Base-by-base conservation (phyloP, 2,888 invertebrate genomes). In the Tholera decimalis region DNA sequence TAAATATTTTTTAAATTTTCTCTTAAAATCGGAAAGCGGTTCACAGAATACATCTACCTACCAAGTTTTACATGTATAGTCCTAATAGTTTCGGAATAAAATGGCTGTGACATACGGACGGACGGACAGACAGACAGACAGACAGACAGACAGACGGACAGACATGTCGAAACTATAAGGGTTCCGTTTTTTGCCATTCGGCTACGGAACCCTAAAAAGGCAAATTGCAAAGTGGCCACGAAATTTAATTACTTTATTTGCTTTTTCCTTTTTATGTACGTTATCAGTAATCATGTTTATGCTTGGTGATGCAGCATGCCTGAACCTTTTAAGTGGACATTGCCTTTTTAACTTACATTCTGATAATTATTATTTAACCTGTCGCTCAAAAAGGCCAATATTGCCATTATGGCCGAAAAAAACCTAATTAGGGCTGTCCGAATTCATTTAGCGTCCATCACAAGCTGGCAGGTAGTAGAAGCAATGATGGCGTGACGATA, bases 221-320 rank as follows among this genome's bases (percentile, higher is more conserved):
- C 4, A 41, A 28, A 53, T 51, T 41, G 26, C 67, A 8, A 18
- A 56, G 46, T 54, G 11, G 22, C 0, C 24, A 41, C 7, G 13
- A 54, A 61, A 72, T 67, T 56, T 5, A 67, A 72, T 66, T 51
- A 59, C 56, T n/a, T 9, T 43, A 26, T 41, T 20, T 37, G 44
- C n/a, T 0, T 49, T 35, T 33, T 1, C 20, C 15, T 35, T 58
- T 69, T 50, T 39, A 68, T 61, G 49, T 50, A 41, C 60, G 37
- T 67, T 49, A 43, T 49, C 28, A 43, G 35, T 41, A 43, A 68
- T 53, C 4, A 18, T 30, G 28, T 53, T 41, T 18, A 33, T 1
- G 28, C 18, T 60, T 53, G n/a, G 18, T 18, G 26, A 51, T 51
- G n/a, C 9, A 15, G 22, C n/a, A 26, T 26, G 13, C n/a, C 24